phyloP scores from a whole-genome alignment of 2,797 vertebrate genomes.

The Pelochelys cantorii region DNA sequence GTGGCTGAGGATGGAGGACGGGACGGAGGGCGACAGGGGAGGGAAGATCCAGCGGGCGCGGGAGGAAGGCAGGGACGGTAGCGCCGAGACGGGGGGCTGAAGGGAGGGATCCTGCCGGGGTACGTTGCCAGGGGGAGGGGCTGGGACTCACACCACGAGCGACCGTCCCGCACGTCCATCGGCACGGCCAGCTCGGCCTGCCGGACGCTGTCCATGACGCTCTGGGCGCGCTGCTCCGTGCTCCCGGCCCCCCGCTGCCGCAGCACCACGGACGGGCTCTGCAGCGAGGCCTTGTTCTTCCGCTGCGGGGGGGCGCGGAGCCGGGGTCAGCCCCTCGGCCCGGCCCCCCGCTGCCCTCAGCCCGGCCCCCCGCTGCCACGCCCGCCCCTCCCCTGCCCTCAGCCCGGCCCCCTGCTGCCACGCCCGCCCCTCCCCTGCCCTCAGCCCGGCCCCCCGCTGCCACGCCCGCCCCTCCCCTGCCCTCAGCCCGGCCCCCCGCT shows the following conservation, averaged over 20 bases:
- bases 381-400: background rate
- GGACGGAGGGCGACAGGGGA: too few species aligned
- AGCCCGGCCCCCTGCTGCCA: background rate
- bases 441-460: background rate
- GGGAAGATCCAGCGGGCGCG: too few species aligned
- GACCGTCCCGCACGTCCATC: conserved; percentile 89
- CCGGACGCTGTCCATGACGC: conserved; percentile 89
- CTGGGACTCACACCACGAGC: conserved; percentile 92
- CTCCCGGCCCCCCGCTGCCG: conserved; percentile 83
- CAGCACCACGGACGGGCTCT: conserved; percentile 93
- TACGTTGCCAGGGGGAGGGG: background rate
- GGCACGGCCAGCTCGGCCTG: conserved; percentile 90
- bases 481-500: too few species aligned
- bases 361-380: background rate
- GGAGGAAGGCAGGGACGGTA: background rate
- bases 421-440: background rate
- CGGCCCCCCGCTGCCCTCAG: background rate
- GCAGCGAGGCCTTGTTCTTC: conserved; percentile 92
- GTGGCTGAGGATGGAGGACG: background rate
- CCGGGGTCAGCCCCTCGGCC: background rate
- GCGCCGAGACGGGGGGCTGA: too few species aligned
- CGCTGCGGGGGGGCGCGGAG: conserved; percentile 74
- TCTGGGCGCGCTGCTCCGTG: conserved; percentile 79
- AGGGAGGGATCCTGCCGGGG: background rate
- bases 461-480: too few species aligned